Percentiles rank a stretch among this genome's conserved stretches.
These are phyloP conservation scores for Montipora capricornis DNA, from an alignment of 64 coral and sea anemone genomes.

Conservation along the genomic window DNA sequence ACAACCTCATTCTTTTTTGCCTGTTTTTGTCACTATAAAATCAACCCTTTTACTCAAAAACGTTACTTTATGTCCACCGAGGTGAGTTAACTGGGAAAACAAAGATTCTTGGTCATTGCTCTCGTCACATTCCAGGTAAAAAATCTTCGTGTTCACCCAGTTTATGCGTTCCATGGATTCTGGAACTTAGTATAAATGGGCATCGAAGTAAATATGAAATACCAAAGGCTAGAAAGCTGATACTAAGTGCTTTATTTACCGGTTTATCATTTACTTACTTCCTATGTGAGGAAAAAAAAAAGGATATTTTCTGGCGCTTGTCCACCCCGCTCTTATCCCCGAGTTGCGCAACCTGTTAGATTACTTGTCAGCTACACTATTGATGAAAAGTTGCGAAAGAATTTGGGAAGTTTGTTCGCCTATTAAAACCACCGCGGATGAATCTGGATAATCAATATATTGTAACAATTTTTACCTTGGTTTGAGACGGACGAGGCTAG, in stretches of 20 bases:
- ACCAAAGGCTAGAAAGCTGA: not conserved
- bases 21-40: not conserved
- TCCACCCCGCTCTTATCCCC: too few relatives aligned
- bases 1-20: not conserved
- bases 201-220: not conserved
- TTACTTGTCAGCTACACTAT: not conserved
- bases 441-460: not conserved
- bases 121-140: not conserved
- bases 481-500: not conserved
- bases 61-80: not conserved
- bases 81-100: too few relatives aligned
- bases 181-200: not conserved
- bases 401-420: not conserved
- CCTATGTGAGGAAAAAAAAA: not conserved
- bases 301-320: too few relatives aligned
- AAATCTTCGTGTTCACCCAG: not conserved
- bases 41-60: constrained; percentile 4
- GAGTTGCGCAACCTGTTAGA: too few relatives aligned
- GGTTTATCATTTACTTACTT: not conserved
- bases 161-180: not conserved
- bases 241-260: not conserved
- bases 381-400: not conserved
- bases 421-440: not conserved
- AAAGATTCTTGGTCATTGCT: not conserved
- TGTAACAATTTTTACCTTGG: not conserved